These are phyloP conservation scores for Takifugu flavidus DNA, from an alignment of 2,113 vertebrate genomes.

Conservation along the genomic window DNA sequence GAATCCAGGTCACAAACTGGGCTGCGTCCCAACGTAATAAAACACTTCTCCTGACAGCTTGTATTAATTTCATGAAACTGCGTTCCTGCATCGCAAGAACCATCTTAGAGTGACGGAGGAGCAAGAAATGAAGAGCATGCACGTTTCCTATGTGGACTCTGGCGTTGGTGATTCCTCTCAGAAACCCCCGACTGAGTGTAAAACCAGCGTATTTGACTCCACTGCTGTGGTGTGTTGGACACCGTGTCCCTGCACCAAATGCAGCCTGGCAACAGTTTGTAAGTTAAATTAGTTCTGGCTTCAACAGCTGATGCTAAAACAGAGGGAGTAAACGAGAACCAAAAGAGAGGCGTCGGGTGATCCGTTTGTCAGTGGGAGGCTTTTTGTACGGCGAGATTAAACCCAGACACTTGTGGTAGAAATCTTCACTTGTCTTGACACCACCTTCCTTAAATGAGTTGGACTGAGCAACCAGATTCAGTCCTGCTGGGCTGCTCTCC, in stretches of 20 bases:
- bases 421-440: neutral
- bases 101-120: no score
- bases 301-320: constrained; percentile 45
- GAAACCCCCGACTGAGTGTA: constrained; percentile 14
- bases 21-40: neutral
- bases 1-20: neutral
- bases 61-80: no score
- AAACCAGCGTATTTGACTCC: constrained; percentile 27
- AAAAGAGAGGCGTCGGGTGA: constrained; percentile 16
- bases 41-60: neutral
- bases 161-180: neutral
- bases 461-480: neutral
- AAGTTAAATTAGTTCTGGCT: constrained; percentile 57
- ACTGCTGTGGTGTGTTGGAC: constrained; percentile 8
- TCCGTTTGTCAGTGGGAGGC: constrained; percentile 7
- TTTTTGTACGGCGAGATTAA: neutral
- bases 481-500: constrained; percentile 2
- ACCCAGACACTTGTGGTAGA: no score
- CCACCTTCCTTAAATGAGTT: neutral
- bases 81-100: no score
- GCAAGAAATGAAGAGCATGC: neutral
- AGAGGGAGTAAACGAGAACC: constrained; percentile 29
- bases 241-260: constrained; percentile 52
- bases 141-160: neutral
- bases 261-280: constrained; percentile 48